phyloP scores from a whole-genome alignment of 2,888 invertebrate species.

The Nomada flava region DNA sequence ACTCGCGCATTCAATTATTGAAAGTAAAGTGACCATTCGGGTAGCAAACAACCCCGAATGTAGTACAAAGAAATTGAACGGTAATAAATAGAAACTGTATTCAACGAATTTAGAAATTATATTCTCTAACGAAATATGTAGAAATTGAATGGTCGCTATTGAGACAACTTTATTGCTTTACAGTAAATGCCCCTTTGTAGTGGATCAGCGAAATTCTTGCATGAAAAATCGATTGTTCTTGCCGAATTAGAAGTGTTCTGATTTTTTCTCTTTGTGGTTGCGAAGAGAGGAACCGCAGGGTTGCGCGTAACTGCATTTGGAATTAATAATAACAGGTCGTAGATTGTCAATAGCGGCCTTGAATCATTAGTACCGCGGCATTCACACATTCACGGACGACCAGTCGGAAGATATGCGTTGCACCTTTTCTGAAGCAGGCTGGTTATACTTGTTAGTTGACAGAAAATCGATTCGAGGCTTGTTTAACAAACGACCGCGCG shows the following conservation, averaged over 20 bases:
- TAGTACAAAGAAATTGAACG: neutral
- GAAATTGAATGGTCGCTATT: neutral
- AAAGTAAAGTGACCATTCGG: neutral
- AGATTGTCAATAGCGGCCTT: slow-evolving; percentile 59
- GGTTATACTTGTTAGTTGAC: slow-evolving; percentile 33
- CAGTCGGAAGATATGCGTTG: slow-evolving; percentile 48
- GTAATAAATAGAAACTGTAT: no score
- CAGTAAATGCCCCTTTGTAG: no score
- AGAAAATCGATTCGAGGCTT: slow-evolving; percentile 48
- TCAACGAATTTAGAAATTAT: neutral
- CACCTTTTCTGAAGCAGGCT: slow-evolving; percentile 29
- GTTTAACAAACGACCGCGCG: slow-evolving; percentile 22
- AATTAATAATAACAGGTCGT: slow-evolving; percentile 52
- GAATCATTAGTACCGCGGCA: slow-evolving; percentile 54
- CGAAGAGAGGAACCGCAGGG: slow-evolving; percentile 7
- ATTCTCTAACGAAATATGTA: neutral
- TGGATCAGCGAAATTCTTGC: neutral
- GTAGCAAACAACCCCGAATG: neutral
- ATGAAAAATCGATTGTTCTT: neutral
- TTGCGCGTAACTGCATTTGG: slow-evolving; percentile 30
- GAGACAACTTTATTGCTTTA: no score
- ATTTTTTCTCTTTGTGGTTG: neutral
- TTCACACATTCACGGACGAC: slow-evolving; percentile 55
- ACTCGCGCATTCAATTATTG: neutral
- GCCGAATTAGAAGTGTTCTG: no score